Evolutionary conservation across 2,888 invertebrate genomes (phyloP).

Genomic region (Calliphora vomitoria): DNA sequence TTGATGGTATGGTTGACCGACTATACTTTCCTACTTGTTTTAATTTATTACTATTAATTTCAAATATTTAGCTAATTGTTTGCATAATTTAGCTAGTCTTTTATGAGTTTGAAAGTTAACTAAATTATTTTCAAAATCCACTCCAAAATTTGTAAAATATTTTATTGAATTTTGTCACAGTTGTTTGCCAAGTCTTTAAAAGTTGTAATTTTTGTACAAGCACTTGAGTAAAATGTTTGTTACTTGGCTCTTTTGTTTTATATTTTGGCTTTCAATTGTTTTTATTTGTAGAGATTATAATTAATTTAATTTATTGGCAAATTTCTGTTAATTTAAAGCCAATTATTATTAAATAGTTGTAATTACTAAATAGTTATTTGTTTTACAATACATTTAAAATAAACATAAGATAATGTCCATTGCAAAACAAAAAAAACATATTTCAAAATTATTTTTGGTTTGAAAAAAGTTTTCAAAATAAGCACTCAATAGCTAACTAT

Average conservation of each 20-base stretch:
- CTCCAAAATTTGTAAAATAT: too few species aligned
- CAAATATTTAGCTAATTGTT: neutral
- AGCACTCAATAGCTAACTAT: too few species aligned
- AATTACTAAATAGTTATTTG: neutral
- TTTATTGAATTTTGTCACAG: neutral
- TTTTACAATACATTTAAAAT: too few species aligned
- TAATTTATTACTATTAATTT: neutral
- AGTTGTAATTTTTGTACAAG: too few species aligned
- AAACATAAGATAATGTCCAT: neutral
- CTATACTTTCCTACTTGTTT: too few species aligned
- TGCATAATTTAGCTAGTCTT: neutral
- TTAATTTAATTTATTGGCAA: conserved; percentile 6
- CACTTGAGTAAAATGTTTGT: conserved; percentile 13
- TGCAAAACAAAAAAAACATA: neutral
- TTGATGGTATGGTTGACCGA: too few species aligned
- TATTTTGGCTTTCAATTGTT: neutral
- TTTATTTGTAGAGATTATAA: neutral
- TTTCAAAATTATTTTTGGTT: too few species aligned
- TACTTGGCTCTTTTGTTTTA: conserved; percentile 38
- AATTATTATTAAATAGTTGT: neutral
- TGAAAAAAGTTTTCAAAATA: too few species aligned
- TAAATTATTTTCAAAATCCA: neutral
- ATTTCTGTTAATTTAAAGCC: conserved; percentile 21
- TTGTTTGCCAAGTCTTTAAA: conserved; percentile 10
- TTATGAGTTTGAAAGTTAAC: conserved; percentile 11